Conservation (phyloP, 1,140 invertebrate species). For the Leptestheria dahalacensis region DNA sequence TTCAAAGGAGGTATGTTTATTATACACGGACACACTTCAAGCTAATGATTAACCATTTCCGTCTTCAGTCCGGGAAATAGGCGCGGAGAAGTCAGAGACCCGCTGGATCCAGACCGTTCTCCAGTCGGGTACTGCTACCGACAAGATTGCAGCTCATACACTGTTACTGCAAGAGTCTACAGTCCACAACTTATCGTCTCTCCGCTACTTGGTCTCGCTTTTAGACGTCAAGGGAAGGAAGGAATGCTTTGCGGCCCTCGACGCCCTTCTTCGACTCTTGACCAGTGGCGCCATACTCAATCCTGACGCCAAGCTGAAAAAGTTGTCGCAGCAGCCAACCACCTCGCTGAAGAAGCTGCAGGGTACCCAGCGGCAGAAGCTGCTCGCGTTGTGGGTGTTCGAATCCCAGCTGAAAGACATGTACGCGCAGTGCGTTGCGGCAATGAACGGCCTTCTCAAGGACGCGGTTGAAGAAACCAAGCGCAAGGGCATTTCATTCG, state of each 20-base stretch:
- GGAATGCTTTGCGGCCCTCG: conserved; percentile 34
- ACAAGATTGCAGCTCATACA: conserved; percentile 72
- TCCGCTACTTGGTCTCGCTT: conserved; percentile 57
- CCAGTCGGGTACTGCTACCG: conserved; percentile 58
- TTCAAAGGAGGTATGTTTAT: conserved; percentile 27
- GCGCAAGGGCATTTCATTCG: conserved; percentile 57
- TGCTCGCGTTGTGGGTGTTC: conserved; percentile 48
- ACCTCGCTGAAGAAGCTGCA: conserved; percentile 26
- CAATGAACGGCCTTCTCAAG: conserved; percentile 42
- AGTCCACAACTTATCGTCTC: conserved; percentile 52
- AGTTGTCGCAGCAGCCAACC: conserved; percentile 52
- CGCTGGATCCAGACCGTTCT: conserved; percentile 66
- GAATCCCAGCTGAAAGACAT: conserved; percentile 65
- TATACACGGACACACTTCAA: too few relatives aligned
- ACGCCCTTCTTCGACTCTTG: conserved; percentile 16
- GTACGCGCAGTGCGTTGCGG: conserved; percentile 53
- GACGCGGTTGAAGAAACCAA: conserved; percentile 63
- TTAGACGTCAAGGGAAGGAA: conserved; percentile 68
- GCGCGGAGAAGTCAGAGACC: conserved; percentile 30
- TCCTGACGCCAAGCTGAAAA: conserved; percentile 48
- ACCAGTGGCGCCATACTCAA: conserved; percentile 38
- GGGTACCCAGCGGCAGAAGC: conserved; percentile 29
- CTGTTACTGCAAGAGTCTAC: conserved; percentile 71
- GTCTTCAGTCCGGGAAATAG: conserved; percentile 8
- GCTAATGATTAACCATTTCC: too few relatives aligned